Evolutionary conservation across 1,140 invertebrate species (phyloP).

Genomic region (Watersipora subatra): DNA sequence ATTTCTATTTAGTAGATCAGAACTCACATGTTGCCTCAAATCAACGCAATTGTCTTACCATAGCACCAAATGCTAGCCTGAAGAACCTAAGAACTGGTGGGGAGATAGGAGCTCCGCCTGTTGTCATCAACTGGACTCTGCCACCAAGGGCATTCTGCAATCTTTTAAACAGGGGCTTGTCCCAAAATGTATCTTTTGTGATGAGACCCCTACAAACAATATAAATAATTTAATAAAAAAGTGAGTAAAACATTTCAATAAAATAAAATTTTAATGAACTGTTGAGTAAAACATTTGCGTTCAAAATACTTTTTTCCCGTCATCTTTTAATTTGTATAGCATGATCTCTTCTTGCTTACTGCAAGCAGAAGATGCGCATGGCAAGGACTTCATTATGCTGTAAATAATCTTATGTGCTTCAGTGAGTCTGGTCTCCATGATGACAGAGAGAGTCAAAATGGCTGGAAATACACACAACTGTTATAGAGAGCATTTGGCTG

Average conservation of each 20-base stretch:
- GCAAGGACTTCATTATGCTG: no score
- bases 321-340: no score
- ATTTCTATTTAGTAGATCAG: no score
- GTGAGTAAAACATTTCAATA: constrained; percentile 1
- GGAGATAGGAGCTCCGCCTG: constrained; percentile 83
- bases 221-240: neutral
- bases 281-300: neutral
- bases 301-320: neutral
- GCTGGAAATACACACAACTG: no score
- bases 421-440: no score
- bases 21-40: no score
- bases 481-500: no score
- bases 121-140: constrained; percentile 73
- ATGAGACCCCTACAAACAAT: constrained; percentile 27
- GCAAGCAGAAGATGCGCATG: no score
- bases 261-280: neutral
- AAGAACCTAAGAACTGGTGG: constrained; percentile 86
- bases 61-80: constrained; percentile 78
- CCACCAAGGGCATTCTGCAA: constrained; percentile 81
- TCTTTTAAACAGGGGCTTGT: constrained; percentile 77
- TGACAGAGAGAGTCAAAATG: no score
- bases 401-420: no score
- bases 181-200: constrained; percentile 38
- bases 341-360: no score
- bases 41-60: no score